phyloP scores from a whole-genome alignment of 1,140 invertebrate genomes.

The Bactericera cockerelli region DNA sequence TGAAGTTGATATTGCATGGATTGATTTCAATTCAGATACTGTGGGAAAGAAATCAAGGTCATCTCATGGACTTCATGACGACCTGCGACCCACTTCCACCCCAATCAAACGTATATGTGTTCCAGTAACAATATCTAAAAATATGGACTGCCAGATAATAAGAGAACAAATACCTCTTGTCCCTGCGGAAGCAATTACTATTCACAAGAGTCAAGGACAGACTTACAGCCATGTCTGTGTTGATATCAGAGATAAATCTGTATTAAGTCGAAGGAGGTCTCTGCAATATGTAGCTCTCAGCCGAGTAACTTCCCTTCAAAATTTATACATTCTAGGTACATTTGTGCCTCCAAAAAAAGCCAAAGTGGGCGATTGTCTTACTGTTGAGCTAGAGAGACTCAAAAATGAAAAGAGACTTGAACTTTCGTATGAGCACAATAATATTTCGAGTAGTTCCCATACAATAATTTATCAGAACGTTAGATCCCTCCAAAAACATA shows the following conservation, averaged over 20 bases:
- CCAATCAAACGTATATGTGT: neutral
- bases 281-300: neutral
- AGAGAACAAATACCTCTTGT: conserved; percentile 20
- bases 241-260: neutral
- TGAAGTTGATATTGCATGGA: neutral
- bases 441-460: too few species aligned
- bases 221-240: conserved; percentile 16
- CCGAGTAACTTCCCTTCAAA: neutral
- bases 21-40: neutral
- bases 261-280: neutral
- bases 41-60: neutral
- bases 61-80: neutral
- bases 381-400: too few species aligned
- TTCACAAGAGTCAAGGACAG: conserved; percentile 21
- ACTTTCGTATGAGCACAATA: too few species aligned
- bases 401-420: too few species aligned
- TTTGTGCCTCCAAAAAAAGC: too few species aligned
- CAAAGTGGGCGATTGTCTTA: too few species aligned
- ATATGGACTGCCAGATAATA: conserved; percentile 8
- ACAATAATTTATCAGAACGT: too few species aligned
- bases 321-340: too few species aligned
- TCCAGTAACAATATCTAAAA: neutral
- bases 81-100: neutral
- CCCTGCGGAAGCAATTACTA: conserved; percentile 20
- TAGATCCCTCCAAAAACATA: too few species aligned